Evolutionary conservation across 2,888 invertebrate species (phyloP), one percentile per base, ranked within the genome.

Genomic region (Rhaphigaster nebulosa): DNA sequence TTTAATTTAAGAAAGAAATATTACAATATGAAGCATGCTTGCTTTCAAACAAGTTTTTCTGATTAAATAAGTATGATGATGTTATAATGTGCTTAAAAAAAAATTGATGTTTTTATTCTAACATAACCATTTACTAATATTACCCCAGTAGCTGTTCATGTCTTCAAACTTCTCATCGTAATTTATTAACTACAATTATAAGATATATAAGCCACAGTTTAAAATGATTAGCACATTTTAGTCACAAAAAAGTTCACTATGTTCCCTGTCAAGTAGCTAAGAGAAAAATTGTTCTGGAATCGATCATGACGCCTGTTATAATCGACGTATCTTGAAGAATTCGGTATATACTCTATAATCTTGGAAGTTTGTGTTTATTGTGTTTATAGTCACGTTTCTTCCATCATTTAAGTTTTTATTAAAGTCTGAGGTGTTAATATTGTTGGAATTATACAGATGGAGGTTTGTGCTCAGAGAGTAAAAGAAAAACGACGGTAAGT

Each of bases 301-400:
- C 84, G 84, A 84, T 84, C 84, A 84, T 84, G 84, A 41, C 84
- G 70, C 41, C 41, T 41, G 80, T 41, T 41, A 80, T 41, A 84
- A 84, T 84, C 84, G 84, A 84, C 84, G 84, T 84, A 45, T 84
- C 26, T 84, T 41, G n/a, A 84, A 84, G 84, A 84, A 84, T 84
- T 84, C 84, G 45, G 41, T 45, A 26, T n/a, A 45, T 41, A n/a
- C 45, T 45, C n/a, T 45, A 45, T 80, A 41, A 41, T 84, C 84
- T 84, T 84, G 84, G 41, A 84, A 84, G 84, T 84, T 84, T 84
- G 45, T 84, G 41, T 84, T 84, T 84, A n/a, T 84, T 45, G 84
- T 84, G 70, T 34, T 34, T 84, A n/a, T 84, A 84, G 84, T 84
- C 84, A 84, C 84, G 45, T 84, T 45, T 84, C 84, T 45, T 84